These are phyloP conservation scores for Berghia stephanieae DNA, from an alignment of 1,140 invertebrate species.

Conservation along the genomic window DNA sequence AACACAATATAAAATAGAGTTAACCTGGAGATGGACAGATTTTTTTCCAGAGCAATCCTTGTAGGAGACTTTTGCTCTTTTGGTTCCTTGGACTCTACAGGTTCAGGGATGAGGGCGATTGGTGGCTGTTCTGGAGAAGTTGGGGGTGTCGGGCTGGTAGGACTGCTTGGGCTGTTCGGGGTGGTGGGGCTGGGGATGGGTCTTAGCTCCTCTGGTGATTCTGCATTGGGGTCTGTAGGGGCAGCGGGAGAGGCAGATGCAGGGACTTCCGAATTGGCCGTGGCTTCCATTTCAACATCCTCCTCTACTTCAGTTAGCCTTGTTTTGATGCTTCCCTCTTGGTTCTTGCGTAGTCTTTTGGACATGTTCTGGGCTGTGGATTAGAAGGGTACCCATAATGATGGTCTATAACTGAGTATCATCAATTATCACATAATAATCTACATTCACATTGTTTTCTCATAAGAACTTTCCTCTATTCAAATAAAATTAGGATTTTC, in stretches of 20 bases:
- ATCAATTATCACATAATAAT: too few relatives aligned
- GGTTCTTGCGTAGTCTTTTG: conserved; percentile 19
- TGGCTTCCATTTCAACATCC: conserved; percentile 1
- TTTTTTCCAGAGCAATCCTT: conserved; percentile 29
- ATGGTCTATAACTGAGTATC: too few relatives aligned
- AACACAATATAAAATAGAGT: background rate
- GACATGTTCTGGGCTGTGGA: conserved; percentile 28
- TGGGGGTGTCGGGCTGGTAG: background rate
- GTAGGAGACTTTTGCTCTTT: conserved; percentile 32
- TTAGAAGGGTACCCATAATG: background rate
- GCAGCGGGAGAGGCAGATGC: background rate
- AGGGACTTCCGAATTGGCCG: background rate
- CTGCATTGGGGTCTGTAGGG: background rate
- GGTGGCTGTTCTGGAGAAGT: background rate
- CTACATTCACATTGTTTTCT: too few relatives aligned
- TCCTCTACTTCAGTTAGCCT: conserved; percentile 28
- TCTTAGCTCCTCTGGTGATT: conserved; percentile 15
- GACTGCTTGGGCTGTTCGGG: background rate
- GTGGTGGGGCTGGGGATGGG: background rate
- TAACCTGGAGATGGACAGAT: conserved; percentile 35
- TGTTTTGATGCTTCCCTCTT: background rate
- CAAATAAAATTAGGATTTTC: too few relatives aligned
- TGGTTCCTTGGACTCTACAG: too few relatives aligned
- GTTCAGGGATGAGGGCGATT: background rate
- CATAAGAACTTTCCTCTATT: too few relatives aligned